These are phyloP conservation scores for Portevinia maculata DNA, from an alignment of 2,888 invertebrate genomes.

Conservation along the genomic window DNA sequence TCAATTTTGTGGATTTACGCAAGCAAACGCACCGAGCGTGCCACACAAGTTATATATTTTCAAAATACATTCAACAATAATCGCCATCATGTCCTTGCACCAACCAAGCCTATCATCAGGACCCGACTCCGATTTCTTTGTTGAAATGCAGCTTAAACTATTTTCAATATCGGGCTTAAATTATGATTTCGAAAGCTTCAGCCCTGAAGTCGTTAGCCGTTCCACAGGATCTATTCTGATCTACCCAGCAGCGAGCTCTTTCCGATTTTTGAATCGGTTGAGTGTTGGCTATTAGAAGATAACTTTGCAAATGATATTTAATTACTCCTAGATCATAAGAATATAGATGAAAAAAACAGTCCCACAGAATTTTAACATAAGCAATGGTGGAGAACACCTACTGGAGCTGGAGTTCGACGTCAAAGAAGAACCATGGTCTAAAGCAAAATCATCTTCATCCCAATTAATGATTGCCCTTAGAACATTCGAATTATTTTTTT, in stretches of 20 bases:
- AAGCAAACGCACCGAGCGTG: no score
- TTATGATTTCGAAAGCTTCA: conserved; percentile 70
- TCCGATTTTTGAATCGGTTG: conserved; percentile 77
- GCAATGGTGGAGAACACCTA: conserved; percentile 78
- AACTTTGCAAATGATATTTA: conserved; percentile 82
- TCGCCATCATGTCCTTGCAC: conserved; percentile 90
- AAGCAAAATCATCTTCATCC: no score
- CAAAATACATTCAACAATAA: no score
- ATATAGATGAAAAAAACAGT: conserved; percentile 76
- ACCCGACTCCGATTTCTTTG: conserved; percentile 83
- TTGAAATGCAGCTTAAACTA: conserved; percentile 60
- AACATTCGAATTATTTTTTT: no score
- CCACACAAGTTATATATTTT: no score
- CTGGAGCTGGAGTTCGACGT: conserved; percentile 78
- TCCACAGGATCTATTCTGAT: conserved; percentile 81
- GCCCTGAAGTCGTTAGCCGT: conserved; percentile 81
- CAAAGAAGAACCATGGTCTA: no score
- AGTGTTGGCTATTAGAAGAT: conserved; percentile 77
- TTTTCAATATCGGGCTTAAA: conserved; percentile 71
- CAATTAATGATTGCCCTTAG: no score
- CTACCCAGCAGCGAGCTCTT: conserved; percentile 80
- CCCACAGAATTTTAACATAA: conserved; percentile 74
- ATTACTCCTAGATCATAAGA: conserved; percentile 71
- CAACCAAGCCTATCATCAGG: conserved; percentile 87
- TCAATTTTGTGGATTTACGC: no score